These are phyloP conservation scores for Pachypeltis micranthus DNA, from an alignment of 1,140 invertebrate species.

Conservation along the genomic window DNA sequence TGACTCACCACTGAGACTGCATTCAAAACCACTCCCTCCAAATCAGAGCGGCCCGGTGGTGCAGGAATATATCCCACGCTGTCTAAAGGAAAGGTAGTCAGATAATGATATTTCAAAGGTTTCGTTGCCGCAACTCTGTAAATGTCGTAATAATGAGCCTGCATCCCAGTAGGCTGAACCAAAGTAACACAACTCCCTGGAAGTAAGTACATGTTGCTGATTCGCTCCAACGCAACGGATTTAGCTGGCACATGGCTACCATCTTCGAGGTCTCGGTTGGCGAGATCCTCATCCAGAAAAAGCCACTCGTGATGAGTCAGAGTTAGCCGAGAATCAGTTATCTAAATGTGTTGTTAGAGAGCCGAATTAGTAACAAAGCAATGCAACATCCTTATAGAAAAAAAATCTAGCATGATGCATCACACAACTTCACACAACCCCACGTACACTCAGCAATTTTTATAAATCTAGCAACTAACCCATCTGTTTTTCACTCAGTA, in stretches of 20 bases:
- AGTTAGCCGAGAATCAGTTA: background rate
- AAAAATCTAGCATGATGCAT: too few relatives aligned
- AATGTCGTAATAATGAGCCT: constrained; percentile 4
- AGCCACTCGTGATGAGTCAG: constrained; percentile 8
- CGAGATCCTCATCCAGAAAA: background rate
- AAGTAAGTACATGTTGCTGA: constrained; percentile 6
- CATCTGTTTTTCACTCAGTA: too few relatives aligned
- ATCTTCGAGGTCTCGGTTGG: background rate
- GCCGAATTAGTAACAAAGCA: too few relatives aligned
- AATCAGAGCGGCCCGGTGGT: background rate
- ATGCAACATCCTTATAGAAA: too few relatives aligned
- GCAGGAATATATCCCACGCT: background rate
- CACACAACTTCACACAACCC: too few relatives aligned
- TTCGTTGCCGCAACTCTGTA: background rate
- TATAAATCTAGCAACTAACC: too few relatives aligned
- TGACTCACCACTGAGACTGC: background rate
- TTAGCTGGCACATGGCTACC: background rate
- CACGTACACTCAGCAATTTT: too few relatives aligned
- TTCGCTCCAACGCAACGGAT: background rate
- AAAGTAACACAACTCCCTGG: constrained; percentile 9
- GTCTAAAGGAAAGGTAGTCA: background rate
- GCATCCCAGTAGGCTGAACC: background rate
- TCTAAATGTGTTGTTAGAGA: too few relatives aligned
- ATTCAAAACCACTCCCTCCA: background rate
- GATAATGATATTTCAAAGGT: background rate